phyloP scores from a whole-genome alignment of 2,113 vertebrate species.

The Microtus oregoni region DNA sequence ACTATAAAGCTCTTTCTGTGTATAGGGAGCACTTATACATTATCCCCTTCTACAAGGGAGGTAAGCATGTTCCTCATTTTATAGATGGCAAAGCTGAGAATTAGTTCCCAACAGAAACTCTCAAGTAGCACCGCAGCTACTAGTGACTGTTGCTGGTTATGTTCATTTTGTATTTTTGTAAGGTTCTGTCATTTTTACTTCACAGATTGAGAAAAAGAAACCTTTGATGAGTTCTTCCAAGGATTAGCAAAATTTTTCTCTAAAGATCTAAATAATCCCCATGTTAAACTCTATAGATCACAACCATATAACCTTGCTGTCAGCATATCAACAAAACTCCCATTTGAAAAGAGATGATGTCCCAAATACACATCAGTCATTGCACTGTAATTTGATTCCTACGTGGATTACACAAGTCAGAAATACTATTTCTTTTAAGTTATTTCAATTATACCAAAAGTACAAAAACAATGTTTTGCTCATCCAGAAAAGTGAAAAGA shows the following conservation, averaged over 20 bases:
- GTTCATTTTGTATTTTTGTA: not conserved
- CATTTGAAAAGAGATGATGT: not conserved
- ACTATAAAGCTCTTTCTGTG: not conserved
- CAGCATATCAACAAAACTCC: not conserved
- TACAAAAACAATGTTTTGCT: not conserved
- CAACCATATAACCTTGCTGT: not conserved
- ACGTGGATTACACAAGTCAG: not conserved
- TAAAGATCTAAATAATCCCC: not conserved
- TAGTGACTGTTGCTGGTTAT: not conserved
- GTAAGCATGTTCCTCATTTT: not conserved
- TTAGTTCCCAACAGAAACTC: not conserved
- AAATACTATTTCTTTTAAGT: not conserved
- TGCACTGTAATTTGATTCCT: not conserved
- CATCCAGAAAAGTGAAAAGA: not conserved
- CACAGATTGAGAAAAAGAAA: not conserved
- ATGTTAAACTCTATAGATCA: not conserved
- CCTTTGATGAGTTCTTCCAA: slow-evolving; percentile 3
- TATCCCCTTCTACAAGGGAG: not conserved
- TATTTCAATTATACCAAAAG: slow-evolving; percentile 6
- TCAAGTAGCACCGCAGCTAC: not conserved
- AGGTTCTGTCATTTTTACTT: slow-evolving; percentile 36
- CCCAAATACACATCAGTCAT: not conserved
- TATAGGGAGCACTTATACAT: not conserved
- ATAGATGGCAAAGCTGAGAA: not conserved
- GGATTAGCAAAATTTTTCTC: not conserved